A percentile compares a stretch with the other conserved stretches of the same genome.
Evolutionary conservation across 2,797 vertebrate species (phyloP).

Genomic region (Lacerta agilis): DNA sequence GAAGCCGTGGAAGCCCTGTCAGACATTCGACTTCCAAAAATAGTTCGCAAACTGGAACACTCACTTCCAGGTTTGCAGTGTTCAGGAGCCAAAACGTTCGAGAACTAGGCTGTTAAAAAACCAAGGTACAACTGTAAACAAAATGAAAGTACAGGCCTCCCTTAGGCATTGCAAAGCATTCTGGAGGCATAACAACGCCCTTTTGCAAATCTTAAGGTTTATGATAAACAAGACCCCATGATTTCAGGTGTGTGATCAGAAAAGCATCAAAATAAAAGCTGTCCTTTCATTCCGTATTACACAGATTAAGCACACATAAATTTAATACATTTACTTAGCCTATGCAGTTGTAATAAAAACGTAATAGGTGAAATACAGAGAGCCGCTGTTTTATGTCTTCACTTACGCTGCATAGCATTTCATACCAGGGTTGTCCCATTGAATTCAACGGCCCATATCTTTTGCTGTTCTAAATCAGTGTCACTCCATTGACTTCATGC

Average conservation of each 20-base stretch:
- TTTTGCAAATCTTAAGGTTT: not conserved
- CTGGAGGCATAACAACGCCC: not conserved
- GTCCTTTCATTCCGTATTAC: not conserved
- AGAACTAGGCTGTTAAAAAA: too few relatives aligned
- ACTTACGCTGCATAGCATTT: not conserved
- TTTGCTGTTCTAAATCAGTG: slow-evolving; percentile 15
- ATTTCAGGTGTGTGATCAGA: not conserved
- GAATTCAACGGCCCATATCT: not conserved
- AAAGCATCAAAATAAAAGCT: not conserved
- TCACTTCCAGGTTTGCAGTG: too few relatives aligned
- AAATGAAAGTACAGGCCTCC: not conserved
- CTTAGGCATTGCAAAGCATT: not conserved
- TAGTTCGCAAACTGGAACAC: too few relatives aligned
- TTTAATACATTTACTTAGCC: not conserved
- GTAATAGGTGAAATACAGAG: slow-evolving; percentile 18
- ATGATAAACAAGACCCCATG: not conserved
- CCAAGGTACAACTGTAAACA: too few relatives aligned
- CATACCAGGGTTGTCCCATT: not conserved
- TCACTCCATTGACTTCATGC: not conserved
- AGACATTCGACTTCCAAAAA: too few relatives aligned
- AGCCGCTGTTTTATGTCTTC: not conserved
- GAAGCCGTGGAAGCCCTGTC: too few relatives aligned
- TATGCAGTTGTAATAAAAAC: slow-evolving; percentile 17
- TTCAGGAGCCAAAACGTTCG: too few relatives aligned
- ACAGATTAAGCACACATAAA: slow-evolving; percentile 10